Evolutionary conservation across 2,888 invertebrate genomes (phyloP).

Genomic region (Catocala fraxini): DNA sequence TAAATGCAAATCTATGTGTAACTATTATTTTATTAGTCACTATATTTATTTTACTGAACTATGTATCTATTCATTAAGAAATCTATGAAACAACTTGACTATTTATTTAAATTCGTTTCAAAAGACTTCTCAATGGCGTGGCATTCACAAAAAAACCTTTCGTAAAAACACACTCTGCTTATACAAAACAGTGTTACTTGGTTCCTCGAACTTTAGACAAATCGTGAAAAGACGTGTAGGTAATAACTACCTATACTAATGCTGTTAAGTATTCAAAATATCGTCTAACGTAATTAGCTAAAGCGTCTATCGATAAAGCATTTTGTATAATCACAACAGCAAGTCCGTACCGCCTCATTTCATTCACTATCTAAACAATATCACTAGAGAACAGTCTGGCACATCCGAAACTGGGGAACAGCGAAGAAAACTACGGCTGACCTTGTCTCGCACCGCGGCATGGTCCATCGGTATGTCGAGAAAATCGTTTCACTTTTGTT

Average conservation of each 20-base stretch:
- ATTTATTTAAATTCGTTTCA: constrained; percentile 48
- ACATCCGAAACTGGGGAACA: constrained; percentile 86
- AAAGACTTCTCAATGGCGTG: constrained; percentile 56
- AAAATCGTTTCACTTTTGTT: constrained; percentile 71
- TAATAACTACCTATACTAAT: constrained; percentile 66
- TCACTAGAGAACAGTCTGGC: constrained; percentile 83
- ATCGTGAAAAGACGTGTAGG: constrained; percentile 67
- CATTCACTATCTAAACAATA: constrained; percentile 84
- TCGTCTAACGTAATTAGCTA: constrained; percentile 79
- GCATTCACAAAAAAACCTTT: constrained; percentile 60
- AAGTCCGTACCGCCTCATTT: constrained; percentile 76
- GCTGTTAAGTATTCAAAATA: constrained; percentile 82
- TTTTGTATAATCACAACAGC: constrained; percentile 85
- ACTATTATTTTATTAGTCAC: constrained; percentile 53
- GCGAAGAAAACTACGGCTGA: constrained; percentile 84
- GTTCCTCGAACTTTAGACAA: constrained; percentile 71
- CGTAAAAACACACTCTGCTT: constrained; percentile 68
- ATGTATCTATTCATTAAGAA: constrained; percentile 53
- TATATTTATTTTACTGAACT: constrained; percentile 49
- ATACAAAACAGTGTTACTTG: constrained; percentile 70
- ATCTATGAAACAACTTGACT: constrained; percentile 49
- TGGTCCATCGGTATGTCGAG: constrained; percentile 70
- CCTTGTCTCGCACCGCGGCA: constrained; percentile 78
- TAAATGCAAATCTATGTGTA: constrained; percentile 55
- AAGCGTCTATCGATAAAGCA: constrained; percentile 86